Conservation (phyloP, 2,888 invertebrate genomes). For the Neoitamus cyanurus region DNA sequence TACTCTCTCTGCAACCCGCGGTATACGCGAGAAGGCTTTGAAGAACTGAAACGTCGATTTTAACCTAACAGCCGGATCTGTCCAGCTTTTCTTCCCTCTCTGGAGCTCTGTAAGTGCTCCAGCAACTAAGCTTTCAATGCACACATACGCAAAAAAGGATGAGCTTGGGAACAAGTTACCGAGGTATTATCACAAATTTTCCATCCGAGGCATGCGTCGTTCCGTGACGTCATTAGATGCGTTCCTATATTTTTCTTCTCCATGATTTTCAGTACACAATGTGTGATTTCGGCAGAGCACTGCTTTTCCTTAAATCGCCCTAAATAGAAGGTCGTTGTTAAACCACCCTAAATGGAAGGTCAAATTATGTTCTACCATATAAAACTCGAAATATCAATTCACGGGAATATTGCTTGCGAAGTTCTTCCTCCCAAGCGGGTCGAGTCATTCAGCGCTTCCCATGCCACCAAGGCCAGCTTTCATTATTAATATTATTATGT, state of each 20-base stretch:
- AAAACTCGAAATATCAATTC: not conserved
- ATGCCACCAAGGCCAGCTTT: not conserved
- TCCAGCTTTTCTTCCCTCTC: not conserved
- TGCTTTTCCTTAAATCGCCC: not conserved
- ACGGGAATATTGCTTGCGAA: not conserved
- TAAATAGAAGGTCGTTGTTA: not conserved
- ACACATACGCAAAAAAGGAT: not conserved
- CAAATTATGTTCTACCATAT: not conserved
- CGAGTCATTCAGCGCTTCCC: not conserved
- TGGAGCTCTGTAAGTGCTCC: not conserved
- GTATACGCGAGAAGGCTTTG: not conserved
- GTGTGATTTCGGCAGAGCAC: not conserved
- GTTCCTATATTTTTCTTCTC: not conserved
- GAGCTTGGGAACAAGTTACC: not conserved
- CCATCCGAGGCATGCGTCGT: not conserved
- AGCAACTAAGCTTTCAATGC: not conserved
- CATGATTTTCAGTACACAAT: not conserved
- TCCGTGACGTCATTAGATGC: not conserved
- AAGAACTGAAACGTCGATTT: conserved; percentile 1
- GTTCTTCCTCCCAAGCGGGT: not conserved
- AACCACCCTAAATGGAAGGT: not conserved
- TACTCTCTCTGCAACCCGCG: not conserved
- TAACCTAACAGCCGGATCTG: conserved; percentile 5
- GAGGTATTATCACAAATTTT: not conserved
- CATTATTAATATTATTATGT: not conserved